Percentiles rank a stretch among this genome's conserved stretches.
Evolutionary conservation across 2,888 invertebrate species (phyloP).

Genomic region (Philaethria dido): DNA sequence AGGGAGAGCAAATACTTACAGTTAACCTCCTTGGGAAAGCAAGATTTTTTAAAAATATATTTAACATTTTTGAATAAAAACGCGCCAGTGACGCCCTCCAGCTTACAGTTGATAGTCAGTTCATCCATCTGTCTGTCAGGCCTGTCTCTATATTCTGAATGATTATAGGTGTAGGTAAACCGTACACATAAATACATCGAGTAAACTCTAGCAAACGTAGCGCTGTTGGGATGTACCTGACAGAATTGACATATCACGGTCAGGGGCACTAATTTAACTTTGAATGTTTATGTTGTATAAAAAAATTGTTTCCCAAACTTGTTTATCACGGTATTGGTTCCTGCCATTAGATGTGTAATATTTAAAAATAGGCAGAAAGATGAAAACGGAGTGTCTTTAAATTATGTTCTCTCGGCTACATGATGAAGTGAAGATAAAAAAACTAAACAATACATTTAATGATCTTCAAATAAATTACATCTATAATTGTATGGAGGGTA

Average conservation of each 20-base stretch:
- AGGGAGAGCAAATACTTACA: background rate
- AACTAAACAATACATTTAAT: too few relatives aligned
- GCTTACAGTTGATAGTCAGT: background rate
- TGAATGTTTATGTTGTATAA: too few relatives aligned
- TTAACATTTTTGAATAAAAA: background rate
- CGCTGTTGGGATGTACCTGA: background rate
- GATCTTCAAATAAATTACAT: background rate
- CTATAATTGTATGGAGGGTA: background rate
- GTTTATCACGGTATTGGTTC: too few relatives aligned
- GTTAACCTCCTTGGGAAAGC: background rate
- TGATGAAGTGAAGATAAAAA: too few relatives aligned
- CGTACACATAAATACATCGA: background rate
- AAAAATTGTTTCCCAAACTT: too few relatives aligned
- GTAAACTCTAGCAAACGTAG: background rate
- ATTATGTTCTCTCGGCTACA: too few relatives aligned
- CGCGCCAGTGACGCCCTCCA: background rate
- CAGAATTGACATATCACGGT: background rate
- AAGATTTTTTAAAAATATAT: background rate
- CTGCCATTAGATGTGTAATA: too few relatives aligned
- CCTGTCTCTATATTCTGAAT: background rate
- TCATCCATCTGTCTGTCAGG: background rate
- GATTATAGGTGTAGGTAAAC: background rate
- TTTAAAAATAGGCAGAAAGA: too few relatives aligned
- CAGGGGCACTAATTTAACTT: background rate
- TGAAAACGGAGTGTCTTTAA: too few relatives aligned